These are phyloP conservation scores for Craterocephalus amniculus DNA, from an alignment of 2,797 vertebrate genomes.

Conservation along the genomic window DNA sequence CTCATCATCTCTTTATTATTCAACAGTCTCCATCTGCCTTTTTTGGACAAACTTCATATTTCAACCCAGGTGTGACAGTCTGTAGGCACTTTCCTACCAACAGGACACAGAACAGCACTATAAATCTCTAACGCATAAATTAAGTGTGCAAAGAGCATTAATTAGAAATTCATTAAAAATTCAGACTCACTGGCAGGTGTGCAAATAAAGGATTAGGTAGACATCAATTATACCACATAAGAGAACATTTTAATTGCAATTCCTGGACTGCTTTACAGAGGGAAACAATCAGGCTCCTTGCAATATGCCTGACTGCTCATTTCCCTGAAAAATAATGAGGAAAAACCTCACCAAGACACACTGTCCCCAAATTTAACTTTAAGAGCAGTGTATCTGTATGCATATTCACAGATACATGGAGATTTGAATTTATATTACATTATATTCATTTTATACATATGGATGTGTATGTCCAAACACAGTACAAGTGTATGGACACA, in stretches of 20 bases:
- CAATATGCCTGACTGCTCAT: conserved; percentile 85
- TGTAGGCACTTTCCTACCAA: conserved; percentile 59
- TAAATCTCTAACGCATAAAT: conserved; percentile 84
- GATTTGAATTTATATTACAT: neutral
- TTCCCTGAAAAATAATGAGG: conserved; percentile 84
- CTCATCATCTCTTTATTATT: conserved; percentile 27
- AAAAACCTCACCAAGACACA: conserved; percentile 79
- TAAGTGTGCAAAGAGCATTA: conserved; percentile 86
- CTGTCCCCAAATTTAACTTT: conserved; percentile 72
- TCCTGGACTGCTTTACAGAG: conserved; percentile 86
- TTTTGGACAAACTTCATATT: conserved; percentile 47
- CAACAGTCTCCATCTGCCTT: conserved; percentile 11
- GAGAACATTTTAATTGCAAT: conserved; percentile 88
- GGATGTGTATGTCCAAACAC: neutral
- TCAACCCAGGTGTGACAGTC: conserved; percentile 60
- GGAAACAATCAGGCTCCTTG: conserved; percentile 82
- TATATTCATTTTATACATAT: neutral
- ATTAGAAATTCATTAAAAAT: conserved; percentile 90
- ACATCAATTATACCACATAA: conserved; percentile 88
- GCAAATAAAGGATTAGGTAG: conserved; percentile 90
- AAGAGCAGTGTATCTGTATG: conserved; percentile 15
- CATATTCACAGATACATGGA: conserved; percentile 5
- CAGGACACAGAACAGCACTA: conserved; percentile 75
- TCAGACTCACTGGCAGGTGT: conserved; percentile 86
- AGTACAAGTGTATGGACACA: conserved; percentile 9